A percentile compares a stretch with the other conserved stretches of the same genome.
These are phyloP conservation scores for Ectemnius lituratus DNA, from an alignment of 2,888 invertebrate genomes.

Conservation along the genomic window DNA sequence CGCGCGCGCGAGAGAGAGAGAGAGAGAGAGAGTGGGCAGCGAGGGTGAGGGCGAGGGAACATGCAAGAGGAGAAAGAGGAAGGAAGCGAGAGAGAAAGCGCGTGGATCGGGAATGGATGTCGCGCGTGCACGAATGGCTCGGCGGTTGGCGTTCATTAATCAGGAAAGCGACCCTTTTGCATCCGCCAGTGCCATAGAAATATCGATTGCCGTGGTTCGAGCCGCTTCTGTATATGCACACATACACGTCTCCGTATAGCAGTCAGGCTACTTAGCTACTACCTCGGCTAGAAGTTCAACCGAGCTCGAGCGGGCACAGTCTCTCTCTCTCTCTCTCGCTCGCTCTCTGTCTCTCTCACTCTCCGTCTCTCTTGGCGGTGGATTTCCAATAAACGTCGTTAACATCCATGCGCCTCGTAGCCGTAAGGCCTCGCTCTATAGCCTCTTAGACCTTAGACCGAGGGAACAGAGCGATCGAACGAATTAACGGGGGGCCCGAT, in stretches of 20 bases:
- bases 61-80: conserved; percentile 26
- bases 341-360: background rate
- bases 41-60: background rate
- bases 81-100: conserved; percentile 40
- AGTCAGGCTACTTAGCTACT: conserved; percentile 48
- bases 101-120: conserved; percentile 50
- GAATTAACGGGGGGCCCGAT: background rate
- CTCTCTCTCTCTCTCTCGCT: too few relatives aligned
- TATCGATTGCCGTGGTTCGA: conserved; percentile 66
- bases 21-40: background rate
- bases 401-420: conserved; percentile 34
- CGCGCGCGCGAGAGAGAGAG: conserved; percentile 6
- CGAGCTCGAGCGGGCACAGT: conserved; percentile 48
- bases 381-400: conserved; percentile 56
- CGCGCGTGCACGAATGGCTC: conserved; percentile 44
- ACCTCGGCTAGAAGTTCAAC: conserved; percentile 48
- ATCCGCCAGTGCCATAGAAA: conserved; percentile 65
- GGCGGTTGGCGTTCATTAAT: conserved; percentile 67
- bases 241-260: too few relatives aligned
- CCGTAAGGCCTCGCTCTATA: background rate
- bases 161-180: conserved; percentile 65
- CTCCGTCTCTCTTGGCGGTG: conserved; percentile 22
- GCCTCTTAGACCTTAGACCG: too few relatives aligned
- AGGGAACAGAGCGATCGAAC: background rate
- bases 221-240: conserved; percentile 46